phyloP scores from a whole-genome alignment of 2,797 vertebrate species.

The Gila robusta region DNA sequence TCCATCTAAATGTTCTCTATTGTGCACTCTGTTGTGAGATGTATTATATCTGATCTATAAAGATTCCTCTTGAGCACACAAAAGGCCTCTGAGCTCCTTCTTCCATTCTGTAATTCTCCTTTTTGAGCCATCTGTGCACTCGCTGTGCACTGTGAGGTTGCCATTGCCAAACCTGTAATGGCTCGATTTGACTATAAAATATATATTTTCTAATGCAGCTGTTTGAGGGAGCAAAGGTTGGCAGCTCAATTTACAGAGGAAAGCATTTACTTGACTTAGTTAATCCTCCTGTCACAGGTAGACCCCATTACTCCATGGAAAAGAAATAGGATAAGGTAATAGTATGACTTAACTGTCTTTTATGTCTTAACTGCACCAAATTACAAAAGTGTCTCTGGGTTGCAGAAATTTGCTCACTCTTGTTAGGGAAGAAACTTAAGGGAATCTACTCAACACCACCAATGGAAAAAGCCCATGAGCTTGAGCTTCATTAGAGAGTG shows the following conservation, averaged over 20 bases:
- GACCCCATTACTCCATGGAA: constrained; percentile 19
- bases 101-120: constrained; percentile 19
- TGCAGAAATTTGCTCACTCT: neutral
- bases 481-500: neutral
- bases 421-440: neutral
- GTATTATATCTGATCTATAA: constrained; percentile 1
- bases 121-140: constrained; percentile 28
- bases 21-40: neutral
- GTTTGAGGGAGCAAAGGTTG: neutral
- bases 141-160: neutral
- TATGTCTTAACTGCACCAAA: neutral
- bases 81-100: neutral
- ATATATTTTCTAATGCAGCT: constrained; percentile 12
- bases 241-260: constrained; percentile 15
- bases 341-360: no score
- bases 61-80: neutral
- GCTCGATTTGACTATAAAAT: constrained; percentile 27
- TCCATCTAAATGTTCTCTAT: constrained; percentile 5
- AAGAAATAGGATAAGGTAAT: constrained; percentile 7
- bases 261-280: neutral
- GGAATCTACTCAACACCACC: neutral
- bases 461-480: neutral
- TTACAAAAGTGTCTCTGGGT: neutral
- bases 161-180: neutral
- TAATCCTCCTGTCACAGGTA: constrained; percentile 23